Conservation (phyloP, 2,888 invertebrate genomes). For the Cryptocheilus praepositus region DNA sequence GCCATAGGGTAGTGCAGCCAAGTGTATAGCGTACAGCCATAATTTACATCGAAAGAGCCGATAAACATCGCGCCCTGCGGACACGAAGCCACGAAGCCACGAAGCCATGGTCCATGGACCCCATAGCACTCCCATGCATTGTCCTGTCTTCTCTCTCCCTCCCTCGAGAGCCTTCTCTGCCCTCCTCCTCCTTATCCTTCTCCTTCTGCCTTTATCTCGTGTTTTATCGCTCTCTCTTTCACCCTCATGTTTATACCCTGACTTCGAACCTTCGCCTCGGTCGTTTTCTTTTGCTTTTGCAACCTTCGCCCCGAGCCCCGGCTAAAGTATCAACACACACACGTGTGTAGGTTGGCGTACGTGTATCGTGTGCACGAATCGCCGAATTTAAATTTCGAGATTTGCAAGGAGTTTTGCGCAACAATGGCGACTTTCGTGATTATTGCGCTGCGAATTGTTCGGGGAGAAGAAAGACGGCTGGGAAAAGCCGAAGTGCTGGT, state of each 20-base stretch:
- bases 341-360: background rate
- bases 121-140: slow-evolving; percentile 53
- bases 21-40: slow-evolving; percentile 54
- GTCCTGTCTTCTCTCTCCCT: slow-evolving; percentile 41
- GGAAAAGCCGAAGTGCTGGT: background rate
- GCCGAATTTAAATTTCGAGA: slow-evolving; percentile 12
- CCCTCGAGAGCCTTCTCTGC: background rate
- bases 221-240: background rate
- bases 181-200: background rate
- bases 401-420: background rate
- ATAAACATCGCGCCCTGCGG: slow-evolving; percentile 67
- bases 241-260: background rate
- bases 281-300: background rate
- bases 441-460: background rate
- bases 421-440: background rate
- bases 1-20: slow-evolving; percentile 17
- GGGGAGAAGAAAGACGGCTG: background rate
- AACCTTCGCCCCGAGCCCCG: too few relatives aligned
- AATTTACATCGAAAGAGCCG: slow-evolving; percentile 68
- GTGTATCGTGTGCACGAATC: background rate
- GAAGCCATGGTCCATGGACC: slow-evolving; percentile 53
- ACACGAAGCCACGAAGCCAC: slow-evolving; percentile 60
- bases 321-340: too few relatives aligned
- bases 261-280: background rate
- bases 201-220: too few relatives aligned